Conservation (phyloP, 1,140 invertebrate species). For the Saccostrea echinata region DNA sequence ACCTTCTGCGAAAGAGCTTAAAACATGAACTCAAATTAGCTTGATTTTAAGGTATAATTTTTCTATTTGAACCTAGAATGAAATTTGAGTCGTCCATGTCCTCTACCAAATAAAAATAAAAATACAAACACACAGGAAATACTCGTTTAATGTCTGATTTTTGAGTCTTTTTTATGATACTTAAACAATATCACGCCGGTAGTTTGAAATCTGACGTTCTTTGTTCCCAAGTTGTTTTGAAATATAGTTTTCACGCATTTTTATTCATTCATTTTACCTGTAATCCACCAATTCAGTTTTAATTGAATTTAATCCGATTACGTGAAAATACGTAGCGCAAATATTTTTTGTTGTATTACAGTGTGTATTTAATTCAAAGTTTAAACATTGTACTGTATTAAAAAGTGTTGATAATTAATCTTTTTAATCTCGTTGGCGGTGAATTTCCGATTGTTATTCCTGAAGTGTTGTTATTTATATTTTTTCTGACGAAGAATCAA, state of each 20-base stretch:
- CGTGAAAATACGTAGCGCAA: background rate
- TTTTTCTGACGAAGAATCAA: background rate
- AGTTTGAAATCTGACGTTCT: too few relatives aligned
- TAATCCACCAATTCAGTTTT: background rate
- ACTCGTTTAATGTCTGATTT: background rate
- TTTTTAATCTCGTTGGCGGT: too few relatives aligned
- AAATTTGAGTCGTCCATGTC: background rate
- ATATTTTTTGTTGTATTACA: background rate
- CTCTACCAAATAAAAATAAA: background rate
- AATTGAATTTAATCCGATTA: background rate
- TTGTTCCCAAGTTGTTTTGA: background rate
- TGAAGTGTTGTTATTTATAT: background rate
- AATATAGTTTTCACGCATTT: background rate
- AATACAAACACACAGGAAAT: background rate
- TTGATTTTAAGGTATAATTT: background rate
- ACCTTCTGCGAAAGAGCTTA: background rate
- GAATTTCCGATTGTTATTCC: too few relatives aligned
- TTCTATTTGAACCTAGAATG: background rate
- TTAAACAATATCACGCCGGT: too few relatives aligned
- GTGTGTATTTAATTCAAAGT: background rate
- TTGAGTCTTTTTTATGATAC: background rate
- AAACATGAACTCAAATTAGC: background rate
- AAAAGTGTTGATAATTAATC: background rate
- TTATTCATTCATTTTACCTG: background rate
- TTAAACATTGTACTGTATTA: background rate